phyloP scores from a whole-genome alignment of 2,888 invertebrate genomes.

The Microdon myrmicae region DNA sequence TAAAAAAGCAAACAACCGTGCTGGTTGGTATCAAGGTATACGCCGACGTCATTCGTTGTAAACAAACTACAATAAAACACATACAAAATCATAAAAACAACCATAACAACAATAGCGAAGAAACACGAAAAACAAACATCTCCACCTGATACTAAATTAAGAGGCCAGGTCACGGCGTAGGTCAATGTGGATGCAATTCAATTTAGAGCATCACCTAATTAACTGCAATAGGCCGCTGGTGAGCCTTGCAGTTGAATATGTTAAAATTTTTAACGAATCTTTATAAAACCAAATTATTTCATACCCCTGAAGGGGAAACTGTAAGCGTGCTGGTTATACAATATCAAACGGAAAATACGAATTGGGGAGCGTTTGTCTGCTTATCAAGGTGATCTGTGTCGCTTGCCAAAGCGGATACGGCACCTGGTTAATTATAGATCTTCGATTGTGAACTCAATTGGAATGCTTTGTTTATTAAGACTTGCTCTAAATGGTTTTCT shows the following conservation, averaged over 20 bases:
- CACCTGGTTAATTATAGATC: constrained; percentile 24
- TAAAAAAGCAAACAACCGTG: no score
- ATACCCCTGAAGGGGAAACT: no score
- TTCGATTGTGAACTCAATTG: constrained; percentile 34
- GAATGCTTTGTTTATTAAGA: constrained; percentile 28
- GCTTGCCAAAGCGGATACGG: constrained; percentile 47
- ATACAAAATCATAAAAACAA: no score
- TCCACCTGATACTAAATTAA: constrained; percentile 8
- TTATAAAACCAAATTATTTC: constrained; percentile 3
- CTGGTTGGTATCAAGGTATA: no score
- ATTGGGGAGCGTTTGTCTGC: constrained; percentile 43
- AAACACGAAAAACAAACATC: constrained; percentile 1
- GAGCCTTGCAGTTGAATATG: not conserved
- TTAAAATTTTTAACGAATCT: not conserved
- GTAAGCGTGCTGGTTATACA: constrained; percentile 18
- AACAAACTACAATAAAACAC: no score
- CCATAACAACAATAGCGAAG: not conserved
- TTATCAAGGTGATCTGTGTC: constrained; percentile 46
- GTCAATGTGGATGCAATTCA: constrained; percentile 19
- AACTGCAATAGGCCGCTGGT: not conserved
- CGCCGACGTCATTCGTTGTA: no score
- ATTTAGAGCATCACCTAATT: constrained; percentile 17
- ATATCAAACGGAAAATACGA: constrained; percentile 18
- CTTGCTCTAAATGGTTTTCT: no score
- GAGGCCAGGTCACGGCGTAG: constrained; percentile 22